phyloP scores from a whole-genome alignment of 2,888 invertebrate species.

The Exocentrus adspersus region DNA sequence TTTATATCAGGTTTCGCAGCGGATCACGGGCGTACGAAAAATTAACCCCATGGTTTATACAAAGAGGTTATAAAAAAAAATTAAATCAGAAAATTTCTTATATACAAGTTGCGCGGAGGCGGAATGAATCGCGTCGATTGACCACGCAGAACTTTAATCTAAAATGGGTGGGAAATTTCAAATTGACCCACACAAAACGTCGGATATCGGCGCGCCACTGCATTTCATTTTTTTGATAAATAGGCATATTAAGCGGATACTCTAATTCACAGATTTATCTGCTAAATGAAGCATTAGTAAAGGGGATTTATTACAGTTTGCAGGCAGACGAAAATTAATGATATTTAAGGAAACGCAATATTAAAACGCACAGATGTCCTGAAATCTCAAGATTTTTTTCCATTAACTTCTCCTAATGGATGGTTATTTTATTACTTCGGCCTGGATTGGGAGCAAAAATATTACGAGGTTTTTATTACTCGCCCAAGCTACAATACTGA shows the following conservation, averaged over 20 bases:
- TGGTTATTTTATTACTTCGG: background rate
- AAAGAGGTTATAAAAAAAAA: too few relatives aligned
- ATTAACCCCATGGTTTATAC: too few relatives aligned
- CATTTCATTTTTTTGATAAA: conserved; percentile 33
- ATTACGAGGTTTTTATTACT: too few relatives aligned
- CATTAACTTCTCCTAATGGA: background rate
- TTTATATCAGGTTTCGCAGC: too few relatives aligned
- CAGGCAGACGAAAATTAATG: conserved; percentile 38
- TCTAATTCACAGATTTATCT: conserved; percentile 47
- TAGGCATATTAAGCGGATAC: conserved; percentile 42
- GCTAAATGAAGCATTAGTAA: conserved; percentile 46
- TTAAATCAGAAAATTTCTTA: too few relatives aligned
- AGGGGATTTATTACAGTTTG: conserved; percentile 41
- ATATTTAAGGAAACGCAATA: conserved; percentile 30
- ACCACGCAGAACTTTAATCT: too few relatives aligned
- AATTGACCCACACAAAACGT: too few relatives aligned
- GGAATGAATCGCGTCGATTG: too few relatives aligned
- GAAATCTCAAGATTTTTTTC: background rate
- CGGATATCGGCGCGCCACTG: background rate
- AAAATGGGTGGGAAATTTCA: too few relatives aligned
- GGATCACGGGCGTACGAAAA: too few relatives aligned
- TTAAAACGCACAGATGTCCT: conserved; percentile 27
- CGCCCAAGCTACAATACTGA: too few relatives aligned
- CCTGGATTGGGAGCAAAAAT: background rate
- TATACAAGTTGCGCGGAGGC: too few relatives aligned